These are phyloP conservation scores for Amphipoea oculea DNA, from an alignment of 2,888 invertebrate genomes.

Conservation along the genomic window DNA sequence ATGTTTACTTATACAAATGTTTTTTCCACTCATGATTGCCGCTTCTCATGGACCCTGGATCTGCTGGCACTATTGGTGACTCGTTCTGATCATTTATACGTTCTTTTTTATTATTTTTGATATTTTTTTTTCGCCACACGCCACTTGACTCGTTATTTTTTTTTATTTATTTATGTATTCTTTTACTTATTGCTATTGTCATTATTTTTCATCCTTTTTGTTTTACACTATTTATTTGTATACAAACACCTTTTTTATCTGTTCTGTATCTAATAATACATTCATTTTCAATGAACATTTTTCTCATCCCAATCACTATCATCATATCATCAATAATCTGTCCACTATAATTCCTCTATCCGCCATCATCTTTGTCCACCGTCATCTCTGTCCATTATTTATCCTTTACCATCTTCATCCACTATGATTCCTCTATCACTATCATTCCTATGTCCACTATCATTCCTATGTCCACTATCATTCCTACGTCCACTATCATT, in stretches of 20 bases:
- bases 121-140: conserved; percentile 74
- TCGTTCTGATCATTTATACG: conserved; percentile 66
- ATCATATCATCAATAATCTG: too few species aligned
- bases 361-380: background rate
- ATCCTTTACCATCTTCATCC: background rate
- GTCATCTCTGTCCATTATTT: background rate
- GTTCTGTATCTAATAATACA: conserved; percentile 20
- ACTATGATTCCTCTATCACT: background rate
- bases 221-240: conserved; percentile 7
- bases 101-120: conserved; percentile 70
- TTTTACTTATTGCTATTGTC: conserved; percentile 20
- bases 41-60: conserved; percentile 89
- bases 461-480: too few species aligned
- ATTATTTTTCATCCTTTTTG: conserved; percentile 7
- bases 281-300: conserved; percentile 10
- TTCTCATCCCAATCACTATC: background rate
- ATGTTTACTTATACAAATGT: conserved; percentile 87
- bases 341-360: background rate
- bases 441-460: background rate
- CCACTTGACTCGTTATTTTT: conserved; percentile 80
- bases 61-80: conserved; percentile 89
- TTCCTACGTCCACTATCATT: too few species aligned
- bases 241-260: conserved; percentile 7
- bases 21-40: conserved; percentile 91
- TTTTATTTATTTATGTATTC: conserved; percentile 14